A percentile compares a stretch with the other conserved stretches of the same genome.
phyloP scores from a whole-genome alignment of 2,113 vertebrate species.

The Boleophthalmus pectinirostris region DNA sequence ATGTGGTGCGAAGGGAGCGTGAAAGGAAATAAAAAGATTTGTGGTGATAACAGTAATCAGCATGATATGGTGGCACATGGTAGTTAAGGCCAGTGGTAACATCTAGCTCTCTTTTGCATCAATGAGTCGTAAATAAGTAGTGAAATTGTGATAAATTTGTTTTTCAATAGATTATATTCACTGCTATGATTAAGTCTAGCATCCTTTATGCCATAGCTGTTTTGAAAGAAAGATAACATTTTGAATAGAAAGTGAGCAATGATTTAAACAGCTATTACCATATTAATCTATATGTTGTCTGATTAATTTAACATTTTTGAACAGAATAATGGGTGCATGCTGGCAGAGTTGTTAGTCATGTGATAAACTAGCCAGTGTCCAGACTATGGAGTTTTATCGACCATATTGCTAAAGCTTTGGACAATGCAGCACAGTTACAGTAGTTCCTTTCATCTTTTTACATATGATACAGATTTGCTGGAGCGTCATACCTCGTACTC shows the following conservation, averaged over 20 bases:
- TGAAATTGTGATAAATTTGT: background rate
- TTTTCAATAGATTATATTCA: background rate
- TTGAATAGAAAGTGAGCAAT: background rate
- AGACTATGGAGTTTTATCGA: background rate
- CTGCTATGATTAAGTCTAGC: background rate
- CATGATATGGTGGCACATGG: constrained; percentile 30
- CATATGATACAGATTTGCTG: background rate
- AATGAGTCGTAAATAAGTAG: background rate
- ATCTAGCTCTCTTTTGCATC: constrained; percentile 22
- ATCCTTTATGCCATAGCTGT: background rate
- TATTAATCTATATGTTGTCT: background rate
- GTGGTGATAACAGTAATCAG: constrained; percentile 43
- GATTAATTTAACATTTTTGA: background rate
- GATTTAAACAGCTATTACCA: background rate
- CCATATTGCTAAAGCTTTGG: background rate
- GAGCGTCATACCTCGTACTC: background rate
- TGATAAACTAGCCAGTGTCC: background rate
- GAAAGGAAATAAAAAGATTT: constrained; percentile 49
- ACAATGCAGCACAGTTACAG: background rate
- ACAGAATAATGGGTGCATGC: background rate
- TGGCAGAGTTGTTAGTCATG: background rate
- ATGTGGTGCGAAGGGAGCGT: constrained; percentile 26
- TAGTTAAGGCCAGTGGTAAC: constrained; percentile 28
- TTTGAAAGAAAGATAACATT: background rate
- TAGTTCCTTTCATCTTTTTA: background rate